Percentiles rank a stretch among this genome's conserved stretches.
These are phyloP conservation scores for Tetranychus truncatus DNA, from an alignment of 2,888 invertebrate genomes.

Conservation along the genomic window DNA sequence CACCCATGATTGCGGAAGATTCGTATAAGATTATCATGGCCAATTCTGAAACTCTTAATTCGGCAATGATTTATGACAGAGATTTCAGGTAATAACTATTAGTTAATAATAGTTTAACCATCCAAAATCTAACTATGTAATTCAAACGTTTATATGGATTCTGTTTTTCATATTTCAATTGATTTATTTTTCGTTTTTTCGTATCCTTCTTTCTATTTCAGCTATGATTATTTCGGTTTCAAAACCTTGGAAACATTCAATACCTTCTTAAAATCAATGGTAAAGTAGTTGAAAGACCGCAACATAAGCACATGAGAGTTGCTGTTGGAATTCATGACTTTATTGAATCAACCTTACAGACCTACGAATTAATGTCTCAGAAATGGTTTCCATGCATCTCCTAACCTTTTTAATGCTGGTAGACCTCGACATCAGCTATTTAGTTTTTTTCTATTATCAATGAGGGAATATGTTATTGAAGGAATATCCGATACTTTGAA, in stretches of 20 bases:
- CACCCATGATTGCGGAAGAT: conserved; percentile 69
- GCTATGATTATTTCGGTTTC: conserved; percentile 96
- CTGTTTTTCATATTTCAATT: background rate
- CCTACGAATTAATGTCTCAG: conserved; percentile 85
- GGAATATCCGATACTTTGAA: conserved; percentile 81
- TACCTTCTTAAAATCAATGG: conserved; percentile 77
- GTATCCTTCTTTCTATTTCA: background rate
- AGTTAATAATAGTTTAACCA: background rate
- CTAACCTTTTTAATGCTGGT: conserved; percentile 87
- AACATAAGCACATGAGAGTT: conserved; percentile 96
- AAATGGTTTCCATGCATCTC: conserved; percentile 93
- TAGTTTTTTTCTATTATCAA: conserved; percentile 82
- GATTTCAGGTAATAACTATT: conserved; percentile 49
- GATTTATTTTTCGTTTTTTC: conserved; percentile 29
- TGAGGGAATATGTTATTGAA: conserved; percentile 83
- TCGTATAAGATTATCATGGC: conserved; percentile 61
- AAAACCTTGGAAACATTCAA: conserved; percentile 86
- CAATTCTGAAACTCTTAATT: conserved; percentile 73
- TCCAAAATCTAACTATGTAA: background rate
- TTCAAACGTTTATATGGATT: background rate
- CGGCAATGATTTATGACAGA: conserved; percentile 85
- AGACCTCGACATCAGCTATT: conserved; percentile 78
- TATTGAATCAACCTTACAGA: conserved; percentile 75
- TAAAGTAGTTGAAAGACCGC: conserved; percentile 85
- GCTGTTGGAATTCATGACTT: conserved; percentile 86